Conservation (phyloP, 1,140 invertebrate species). For the Micrasema longulum region DNA sequence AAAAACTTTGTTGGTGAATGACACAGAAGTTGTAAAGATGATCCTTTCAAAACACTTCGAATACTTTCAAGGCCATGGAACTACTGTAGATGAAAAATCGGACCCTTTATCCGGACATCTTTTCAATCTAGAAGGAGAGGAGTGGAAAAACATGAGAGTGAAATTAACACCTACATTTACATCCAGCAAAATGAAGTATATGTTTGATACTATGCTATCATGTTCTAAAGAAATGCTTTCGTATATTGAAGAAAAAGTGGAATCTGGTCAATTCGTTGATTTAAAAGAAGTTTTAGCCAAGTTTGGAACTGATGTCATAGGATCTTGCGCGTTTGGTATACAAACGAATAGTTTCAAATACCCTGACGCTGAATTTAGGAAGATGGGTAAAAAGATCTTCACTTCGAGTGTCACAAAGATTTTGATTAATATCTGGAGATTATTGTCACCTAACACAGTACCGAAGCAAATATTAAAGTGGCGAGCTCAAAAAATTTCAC, state of each 20-base stretch:
- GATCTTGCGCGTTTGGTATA: conserved; percentile 71
- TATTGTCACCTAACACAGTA: conserved; percentile 44
- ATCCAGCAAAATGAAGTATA: conserved; percentile 70
- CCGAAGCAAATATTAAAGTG: conserved; percentile 35
- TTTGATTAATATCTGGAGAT: conserved; percentile 41
- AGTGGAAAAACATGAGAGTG: conserved; percentile 69
- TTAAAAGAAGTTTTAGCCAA: conserved; percentile 65
- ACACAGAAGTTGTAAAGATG: conserved; percentile 71
- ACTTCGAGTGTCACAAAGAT: conserved; percentile 3
- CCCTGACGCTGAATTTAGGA: conserved; percentile 66
- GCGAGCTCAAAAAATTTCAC: conserved; percentile 21
- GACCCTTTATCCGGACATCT: conserved; percentile 66
- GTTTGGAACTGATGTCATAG: conserved; percentile 70
- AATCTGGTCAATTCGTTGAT: conserved; percentile 62
- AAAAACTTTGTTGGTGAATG: conserved; percentile 59
- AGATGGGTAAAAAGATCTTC: conserved; percentile 59
- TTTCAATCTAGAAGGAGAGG: conserved; percentile 63
- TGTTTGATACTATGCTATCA: conserved; percentile 62
- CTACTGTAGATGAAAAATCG: conserved; percentile 62
- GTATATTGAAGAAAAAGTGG: conserved; percentile 57
- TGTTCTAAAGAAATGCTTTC: conserved; percentile 59
- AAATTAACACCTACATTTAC: conserved; percentile 71
- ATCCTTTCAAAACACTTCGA: conserved; percentile 72
- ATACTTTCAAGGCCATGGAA: conserved; percentile 65
- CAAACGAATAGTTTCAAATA: conserved; percentile 67